Evolutionary conservation across 2,113 vertebrate genomes (phyloP).

Genomic region (Scartelaos histophorus): DNA sequence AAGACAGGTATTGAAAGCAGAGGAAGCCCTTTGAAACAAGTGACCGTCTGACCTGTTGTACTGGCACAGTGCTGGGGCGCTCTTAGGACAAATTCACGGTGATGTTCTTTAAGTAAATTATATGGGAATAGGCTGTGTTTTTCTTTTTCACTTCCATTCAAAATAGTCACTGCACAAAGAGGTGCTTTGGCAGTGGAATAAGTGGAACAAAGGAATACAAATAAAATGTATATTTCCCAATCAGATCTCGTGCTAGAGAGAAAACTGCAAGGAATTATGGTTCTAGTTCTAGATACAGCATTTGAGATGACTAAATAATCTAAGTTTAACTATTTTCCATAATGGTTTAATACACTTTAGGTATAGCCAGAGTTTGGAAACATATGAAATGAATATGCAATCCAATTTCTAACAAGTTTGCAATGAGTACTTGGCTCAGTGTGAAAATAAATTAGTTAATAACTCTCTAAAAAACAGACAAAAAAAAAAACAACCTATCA

Average conservation of each 20-base stretch:
- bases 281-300: background rate
- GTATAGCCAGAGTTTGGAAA: no score
- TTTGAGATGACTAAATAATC: no score
- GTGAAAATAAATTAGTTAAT: no score
- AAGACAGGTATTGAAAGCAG: background rate
- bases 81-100: slow-evolving; percentile 61
- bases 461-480: no score
- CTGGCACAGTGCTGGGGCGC: slow-evolving; percentile 74
- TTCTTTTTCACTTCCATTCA: background rate
- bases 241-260: background rate
- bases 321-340: no score
- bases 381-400: no score
- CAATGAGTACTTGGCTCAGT: no score
- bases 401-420: no score
- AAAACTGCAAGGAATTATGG: background rate
- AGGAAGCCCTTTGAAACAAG: background rate
- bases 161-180: background rate
- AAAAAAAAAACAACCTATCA: background rate
- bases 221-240: background rate
- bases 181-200: background rate
- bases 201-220: background rate
- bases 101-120: background rate
- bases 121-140: background rate
- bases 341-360: no score
- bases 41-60: slow-evolving; percentile 81